Percentiles rank a stretch among this genome's conserved stretches.
Evolutionary conservation across 2,797 vertebrate genomes (phyloP).

Genomic region (Lepus townsendii): DNA sequence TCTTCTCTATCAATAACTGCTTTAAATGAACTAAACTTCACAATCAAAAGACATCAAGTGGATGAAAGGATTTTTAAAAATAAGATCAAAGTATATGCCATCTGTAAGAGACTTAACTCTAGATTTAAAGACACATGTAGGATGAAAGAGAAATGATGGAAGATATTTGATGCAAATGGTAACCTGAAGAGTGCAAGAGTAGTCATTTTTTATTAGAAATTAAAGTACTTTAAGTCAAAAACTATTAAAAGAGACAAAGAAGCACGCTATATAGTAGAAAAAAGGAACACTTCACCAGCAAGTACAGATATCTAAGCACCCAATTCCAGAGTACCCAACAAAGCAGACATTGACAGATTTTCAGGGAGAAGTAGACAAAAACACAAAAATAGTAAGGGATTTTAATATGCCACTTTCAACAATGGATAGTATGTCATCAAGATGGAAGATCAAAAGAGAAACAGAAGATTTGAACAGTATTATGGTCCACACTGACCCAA

Average conservation of each 20-base stretch:
- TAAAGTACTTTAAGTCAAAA: slow-evolving; percentile 2
- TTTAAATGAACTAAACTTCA: background rate
- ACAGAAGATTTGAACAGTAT: background rate
- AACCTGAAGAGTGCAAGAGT: background rate
- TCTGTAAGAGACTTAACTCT: background rate
- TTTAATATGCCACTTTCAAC: background rate
- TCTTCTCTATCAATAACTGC: background rate
- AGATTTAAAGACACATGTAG: background rate
- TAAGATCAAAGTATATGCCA: background rate
- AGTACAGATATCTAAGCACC: background rate
- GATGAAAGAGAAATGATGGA: background rate
- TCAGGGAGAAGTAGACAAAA: background rate
- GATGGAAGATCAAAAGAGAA: background rate
- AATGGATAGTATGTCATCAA: background rate
- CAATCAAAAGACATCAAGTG: background rate
- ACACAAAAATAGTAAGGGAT: background rate
- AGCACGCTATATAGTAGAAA: background rate
- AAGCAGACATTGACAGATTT: background rate
- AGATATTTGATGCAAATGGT: background rate
- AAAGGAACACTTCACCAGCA: background rate
- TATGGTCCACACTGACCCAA: background rate
- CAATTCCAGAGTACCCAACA: background rate
- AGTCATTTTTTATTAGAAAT: background rate
- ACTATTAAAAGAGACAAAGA: background rate
- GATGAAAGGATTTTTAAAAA: background rate